A percentile compares a stretch with the other conserved stretches of the same genome.
These are phyloP conservation scores for Pasiphila rectangulata DNA, from an alignment of 2,888 invertebrate species.

Conservation along the genomic window DNA sequence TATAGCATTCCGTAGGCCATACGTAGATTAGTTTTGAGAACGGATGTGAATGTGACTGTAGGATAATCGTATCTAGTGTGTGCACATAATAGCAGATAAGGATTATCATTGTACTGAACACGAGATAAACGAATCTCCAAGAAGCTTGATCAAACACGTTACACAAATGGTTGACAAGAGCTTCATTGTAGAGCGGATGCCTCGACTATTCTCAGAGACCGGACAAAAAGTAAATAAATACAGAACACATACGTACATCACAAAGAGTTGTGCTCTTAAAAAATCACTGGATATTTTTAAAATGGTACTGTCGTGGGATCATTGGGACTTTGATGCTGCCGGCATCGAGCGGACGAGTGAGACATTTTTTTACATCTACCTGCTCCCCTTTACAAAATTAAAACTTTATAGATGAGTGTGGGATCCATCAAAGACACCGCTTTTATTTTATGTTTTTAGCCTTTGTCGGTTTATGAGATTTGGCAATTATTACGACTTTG, in stretches of 20 bases:
- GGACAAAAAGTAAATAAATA: constrained; percentile 41
- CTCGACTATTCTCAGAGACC: constrained; percentile 19
- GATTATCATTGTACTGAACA: background rate
- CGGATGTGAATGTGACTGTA: background rate
- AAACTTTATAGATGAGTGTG: constrained; percentile 60
- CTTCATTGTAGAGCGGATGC: constrained; percentile 12
- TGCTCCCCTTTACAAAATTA: constrained; percentile 62
- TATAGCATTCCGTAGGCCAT: constrained; percentile 16
- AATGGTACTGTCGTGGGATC: constrained; percentile 70
- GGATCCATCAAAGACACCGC: constrained; percentile 63
- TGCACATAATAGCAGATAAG: background rate
- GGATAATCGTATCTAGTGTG: background rate
- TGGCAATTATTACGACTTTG: constrained; percentile 21
- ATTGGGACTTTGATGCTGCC: constrained; percentile 63
- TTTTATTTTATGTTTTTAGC: constrained; percentile 28
- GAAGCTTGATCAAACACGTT: constrained; percentile 5
- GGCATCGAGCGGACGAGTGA: constrained; percentile 53
- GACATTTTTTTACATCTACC: constrained; percentile 70
- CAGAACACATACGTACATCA: constrained; percentile 43
- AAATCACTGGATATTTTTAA: constrained; percentile 66
- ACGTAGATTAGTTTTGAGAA: background rate
- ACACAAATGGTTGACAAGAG: constrained; percentile 1
- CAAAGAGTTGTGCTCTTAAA: constrained; percentile 59
- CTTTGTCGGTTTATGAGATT: constrained; percentile 26
- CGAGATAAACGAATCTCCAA: background rate